Percentiles rank a stretch among this genome's conserved stretches.
These are phyloP conservation scores for Aepyceros melampus DNA, from an alignment of 2,113 vertebrate species.

Conservation along the genomic window DNA sequence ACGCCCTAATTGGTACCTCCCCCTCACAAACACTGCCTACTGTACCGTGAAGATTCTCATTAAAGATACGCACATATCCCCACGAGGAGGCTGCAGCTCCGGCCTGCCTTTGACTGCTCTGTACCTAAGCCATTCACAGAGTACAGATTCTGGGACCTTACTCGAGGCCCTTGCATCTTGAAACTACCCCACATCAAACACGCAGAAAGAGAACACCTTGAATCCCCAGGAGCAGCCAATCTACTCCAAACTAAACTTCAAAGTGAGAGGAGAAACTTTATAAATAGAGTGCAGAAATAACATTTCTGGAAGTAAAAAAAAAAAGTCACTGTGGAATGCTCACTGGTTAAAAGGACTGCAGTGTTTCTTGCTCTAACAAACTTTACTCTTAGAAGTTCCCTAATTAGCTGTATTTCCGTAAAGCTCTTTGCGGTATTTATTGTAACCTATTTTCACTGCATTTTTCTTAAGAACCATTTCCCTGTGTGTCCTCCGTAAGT, in stretches of 20 bases:
- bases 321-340: slow-evolving; percentile 31
- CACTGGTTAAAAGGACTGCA: background rate
- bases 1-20: background rate
- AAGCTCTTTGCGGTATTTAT: background rate
- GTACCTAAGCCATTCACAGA: background rate
- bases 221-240: background rate
- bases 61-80: background rate
- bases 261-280: background rate
- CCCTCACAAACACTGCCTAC: background rate
- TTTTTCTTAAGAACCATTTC: background rate
- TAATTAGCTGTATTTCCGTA: background rate
- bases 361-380: background rate
- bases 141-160: background rate
- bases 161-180: background rate
- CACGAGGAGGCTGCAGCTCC: background rate
- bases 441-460: slow-evolving; percentile 40
- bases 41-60: background rate
- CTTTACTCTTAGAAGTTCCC: slow-evolving; percentile 1
- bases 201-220: background rate
- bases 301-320: slow-evolving; percentile 35
- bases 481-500: background rate
- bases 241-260: slow-evolving; percentile 2
- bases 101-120: background rate
- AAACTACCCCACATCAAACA: background rate
- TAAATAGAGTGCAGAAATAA: background rate